These are phyloP conservation scores for Limenitis arthemis DNA, from an alignment of 2,888 invertebrate genomes.

Conservation along the genomic window DNA sequence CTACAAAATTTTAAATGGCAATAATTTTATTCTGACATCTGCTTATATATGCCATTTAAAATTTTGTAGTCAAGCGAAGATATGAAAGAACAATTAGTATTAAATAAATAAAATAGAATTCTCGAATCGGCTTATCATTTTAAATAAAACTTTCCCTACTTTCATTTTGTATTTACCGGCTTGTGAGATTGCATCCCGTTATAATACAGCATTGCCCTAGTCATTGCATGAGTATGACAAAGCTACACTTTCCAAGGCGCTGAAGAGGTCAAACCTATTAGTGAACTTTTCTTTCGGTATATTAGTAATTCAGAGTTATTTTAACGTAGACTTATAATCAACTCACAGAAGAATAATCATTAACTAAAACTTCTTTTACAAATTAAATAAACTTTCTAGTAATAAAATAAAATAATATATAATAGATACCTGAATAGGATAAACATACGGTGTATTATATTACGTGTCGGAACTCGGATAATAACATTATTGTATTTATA, in stretches of 20 bases:
- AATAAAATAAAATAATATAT: too few relatives aligned
- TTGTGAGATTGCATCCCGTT: slow-evolving; percentile 53
- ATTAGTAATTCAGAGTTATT: background rate
- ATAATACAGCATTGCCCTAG: slow-evolving; percentile 48
- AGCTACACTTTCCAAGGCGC: slow-evolving; percentile 33
- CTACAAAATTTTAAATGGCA: too few relatives aligned
- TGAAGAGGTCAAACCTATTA: slow-evolving; percentile 2
- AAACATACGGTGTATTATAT: background rate
- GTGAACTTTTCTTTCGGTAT: background rate
- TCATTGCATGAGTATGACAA: slow-evolving; percentile 37
- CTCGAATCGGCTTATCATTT: background rate
- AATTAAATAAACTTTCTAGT: too few relatives aligned
- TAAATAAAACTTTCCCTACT: slow-evolving; percentile 54
- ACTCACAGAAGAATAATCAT: too few relatives aligned
- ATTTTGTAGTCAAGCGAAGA: too few relatives aligned
- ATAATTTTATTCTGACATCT: too few relatives aligned
- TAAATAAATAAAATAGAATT: too few relatives aligned
- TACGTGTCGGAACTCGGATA: background rate
- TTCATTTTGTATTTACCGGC: slow-evolving; percentile 51
- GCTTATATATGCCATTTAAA: too few relatives aligned
- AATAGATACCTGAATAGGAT: background rate
- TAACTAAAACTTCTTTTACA: too few relatives aligned
- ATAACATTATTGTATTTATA: background rate
- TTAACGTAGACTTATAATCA: background rate
- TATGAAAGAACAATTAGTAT: too few relatives aligned